phyloP scores from a whole-genome alignment of 2,888 invertebrate species.

The Noctua comes region DNA sequence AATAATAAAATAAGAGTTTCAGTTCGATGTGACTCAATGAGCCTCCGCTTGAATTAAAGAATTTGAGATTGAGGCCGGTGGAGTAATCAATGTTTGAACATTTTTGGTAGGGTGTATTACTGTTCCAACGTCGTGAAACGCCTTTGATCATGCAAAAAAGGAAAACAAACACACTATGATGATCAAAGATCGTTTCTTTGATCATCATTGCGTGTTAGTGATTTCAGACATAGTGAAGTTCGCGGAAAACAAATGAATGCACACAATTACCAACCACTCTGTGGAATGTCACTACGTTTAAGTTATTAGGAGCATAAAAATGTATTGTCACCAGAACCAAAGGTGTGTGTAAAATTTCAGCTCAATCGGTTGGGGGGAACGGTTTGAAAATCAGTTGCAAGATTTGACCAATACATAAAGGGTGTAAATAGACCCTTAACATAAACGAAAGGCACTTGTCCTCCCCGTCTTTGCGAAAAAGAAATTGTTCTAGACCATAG shows the following conservation, averaged over 20 bases:
- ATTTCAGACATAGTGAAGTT: not conserved
- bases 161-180: too few species aligned
- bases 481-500: too few species aligned
- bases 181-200: too few species aligned
- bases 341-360: too few species aligned
- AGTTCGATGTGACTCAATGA: not conserved
- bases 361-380: too few species aligned
- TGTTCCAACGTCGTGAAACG: not conserved
- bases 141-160: not conserved
- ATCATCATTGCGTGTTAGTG: not conserved
- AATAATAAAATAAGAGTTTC: not conserved
- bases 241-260: not conserved
- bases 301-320: not conserved
- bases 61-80: not conserved
- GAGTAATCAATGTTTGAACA: not conserved
- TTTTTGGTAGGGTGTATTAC: not conserved
- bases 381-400: too few species aligned
- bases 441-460: too few species aligned
- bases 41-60: too few species aligned
- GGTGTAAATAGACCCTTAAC: too few species aligned
- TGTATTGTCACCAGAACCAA: too few species aligned
- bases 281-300: not conserved
- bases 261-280: not conserved
- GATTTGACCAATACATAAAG: too few species aligned
- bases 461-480: too few species aligned